phyloP scores from a whole-genome alignment of 1,140 invertebrate genomes.

The Antheraea pernyi region DNA sequence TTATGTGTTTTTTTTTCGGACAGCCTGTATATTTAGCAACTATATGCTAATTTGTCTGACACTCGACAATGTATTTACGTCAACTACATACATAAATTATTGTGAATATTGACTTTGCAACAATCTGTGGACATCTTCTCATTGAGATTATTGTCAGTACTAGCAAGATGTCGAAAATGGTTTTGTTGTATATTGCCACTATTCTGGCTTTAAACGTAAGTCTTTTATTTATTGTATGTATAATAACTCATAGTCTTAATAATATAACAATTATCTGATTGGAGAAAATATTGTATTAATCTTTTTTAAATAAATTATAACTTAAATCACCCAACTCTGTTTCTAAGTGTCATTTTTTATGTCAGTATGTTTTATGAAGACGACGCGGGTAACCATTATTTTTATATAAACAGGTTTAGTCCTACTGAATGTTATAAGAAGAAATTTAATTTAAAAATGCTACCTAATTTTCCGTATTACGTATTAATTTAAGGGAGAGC shows the following conservation, averaged over 20 bases:
- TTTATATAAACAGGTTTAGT: no score
- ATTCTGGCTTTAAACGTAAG: background rate
- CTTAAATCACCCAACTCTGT: no score
- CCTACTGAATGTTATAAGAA: no score
- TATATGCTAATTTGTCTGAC: constrained; percentile 7
- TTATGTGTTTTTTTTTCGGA: background rate
- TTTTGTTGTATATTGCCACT: background rate
- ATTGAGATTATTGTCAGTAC: background rate
- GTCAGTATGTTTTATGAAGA: no score
- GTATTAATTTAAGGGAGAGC: background rate
- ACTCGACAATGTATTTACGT: background rate
- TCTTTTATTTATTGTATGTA: background rate
- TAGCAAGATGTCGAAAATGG: background rate
- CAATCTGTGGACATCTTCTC: background rate
- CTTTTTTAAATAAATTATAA: no score
- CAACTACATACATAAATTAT: constrained; percentile 10
- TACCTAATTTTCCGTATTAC: no score
- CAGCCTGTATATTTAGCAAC: background rate
- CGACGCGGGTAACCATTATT: no score
- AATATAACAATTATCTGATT: no score
- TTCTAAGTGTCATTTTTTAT: no score
- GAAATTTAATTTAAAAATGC: no score
- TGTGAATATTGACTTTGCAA: background rate
- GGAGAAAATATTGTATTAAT: no score
- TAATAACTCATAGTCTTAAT: no score